Evolutionary conservation across 2,888 invertebrate genomes (phyloP).

Genomic region (Zaprionus obscuricornis): DNA sequence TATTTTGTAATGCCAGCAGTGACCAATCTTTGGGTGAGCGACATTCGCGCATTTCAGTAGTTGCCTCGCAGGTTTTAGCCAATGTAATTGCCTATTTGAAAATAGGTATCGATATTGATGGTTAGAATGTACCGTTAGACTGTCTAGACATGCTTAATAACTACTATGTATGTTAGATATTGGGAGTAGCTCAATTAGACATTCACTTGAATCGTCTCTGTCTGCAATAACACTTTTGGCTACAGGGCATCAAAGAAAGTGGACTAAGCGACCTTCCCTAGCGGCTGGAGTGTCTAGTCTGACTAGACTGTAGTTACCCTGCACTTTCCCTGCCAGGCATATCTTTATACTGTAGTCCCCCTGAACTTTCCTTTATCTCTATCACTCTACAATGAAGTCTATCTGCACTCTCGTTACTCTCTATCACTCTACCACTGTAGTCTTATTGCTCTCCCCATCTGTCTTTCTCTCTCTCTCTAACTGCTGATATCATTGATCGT

Average conservation of each 20-base stretch:
- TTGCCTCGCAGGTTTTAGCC: constrained; percentile 96
- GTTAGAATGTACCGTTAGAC: constrained; percentile 15
- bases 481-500: constrained; percentile 37
- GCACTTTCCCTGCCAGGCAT: too few relatives aligned
- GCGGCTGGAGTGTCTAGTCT: too few relatives aligned
- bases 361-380: too few relatives aligned
- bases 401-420: neutral
- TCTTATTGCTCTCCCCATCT: constrained; percentile 4
- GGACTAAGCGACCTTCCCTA: constrained; percentile 25
- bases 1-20: constrained; percentile 93
- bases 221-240: constrained; percentile 20
- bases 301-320: too few relatives aligned
- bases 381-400: constrained; percentile 31
- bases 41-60: constrained; percentile 95
- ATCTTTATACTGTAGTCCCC: too few relatives aligned
- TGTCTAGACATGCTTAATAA: constrained; percentile 56
- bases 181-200: constrained; percentile 53
- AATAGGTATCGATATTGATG: neutral
- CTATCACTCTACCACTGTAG: neutral
- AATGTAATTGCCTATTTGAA: constrained; percentile 89
- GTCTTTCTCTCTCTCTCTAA: constrained; percentile 12
- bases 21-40: constrained; percentile 96
- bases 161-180: neutral
- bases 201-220: constrained; percentile 55
- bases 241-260: constrained; percentile 50